A percentile compares a stretch with the other conserved stretches of the same genome.
Conservation (phyloP, 2,888 invertebrate species). For the Cerceris ruficornis region DNA sequence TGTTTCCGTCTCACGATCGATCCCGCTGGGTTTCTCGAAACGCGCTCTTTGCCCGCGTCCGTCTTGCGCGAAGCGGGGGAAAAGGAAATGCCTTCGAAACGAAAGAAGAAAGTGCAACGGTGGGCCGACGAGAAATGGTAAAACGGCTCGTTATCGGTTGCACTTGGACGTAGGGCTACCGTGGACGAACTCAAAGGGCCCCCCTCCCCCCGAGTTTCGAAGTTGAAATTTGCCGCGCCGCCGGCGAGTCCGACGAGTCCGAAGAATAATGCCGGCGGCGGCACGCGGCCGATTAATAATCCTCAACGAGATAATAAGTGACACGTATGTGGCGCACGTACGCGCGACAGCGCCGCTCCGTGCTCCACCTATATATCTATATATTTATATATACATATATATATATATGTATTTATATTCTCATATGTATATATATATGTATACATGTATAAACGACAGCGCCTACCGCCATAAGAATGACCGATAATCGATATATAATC, state of each 20-base stretch:
- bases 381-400: conserved; percentile 37
- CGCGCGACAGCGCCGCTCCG: conserved; percentile 12
- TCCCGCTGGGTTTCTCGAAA: conserved; percentile 50
- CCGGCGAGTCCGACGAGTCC: conserved; percentile 19
- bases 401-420: conserved; percentile 18
- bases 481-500: conserved; percentile 61
- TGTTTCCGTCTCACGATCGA: conserved; percentile 54
- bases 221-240: conserved; percentile 24
- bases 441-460: conserved; percentile 57
- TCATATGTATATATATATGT: conserved; percentile 25
- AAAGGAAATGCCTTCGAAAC: conserved; percentile 49
- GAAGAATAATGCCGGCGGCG: neutral
- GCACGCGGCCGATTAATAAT: conserved; percentile 51
- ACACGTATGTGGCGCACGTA: conserved; percentile 36
- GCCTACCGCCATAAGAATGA: conserved; percentile 62
- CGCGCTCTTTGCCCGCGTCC: conserved; percentile 44
- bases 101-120: conserved; percentile 35
- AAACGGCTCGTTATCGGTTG: conserved; percentile 17
- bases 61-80: conserved; percentile 48
- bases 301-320: conserved; percentile 62
- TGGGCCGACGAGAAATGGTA: neutral
- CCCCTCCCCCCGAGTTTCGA: conserved; percentile 26
- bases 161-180: conserved; percentile 38
- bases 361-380: conserved; percentile 19
- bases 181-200: conserved; percentile 42